Conservation (phyloP, 2,113 vertebrate genomes). For the Miniopterus natalensis region DNA sequence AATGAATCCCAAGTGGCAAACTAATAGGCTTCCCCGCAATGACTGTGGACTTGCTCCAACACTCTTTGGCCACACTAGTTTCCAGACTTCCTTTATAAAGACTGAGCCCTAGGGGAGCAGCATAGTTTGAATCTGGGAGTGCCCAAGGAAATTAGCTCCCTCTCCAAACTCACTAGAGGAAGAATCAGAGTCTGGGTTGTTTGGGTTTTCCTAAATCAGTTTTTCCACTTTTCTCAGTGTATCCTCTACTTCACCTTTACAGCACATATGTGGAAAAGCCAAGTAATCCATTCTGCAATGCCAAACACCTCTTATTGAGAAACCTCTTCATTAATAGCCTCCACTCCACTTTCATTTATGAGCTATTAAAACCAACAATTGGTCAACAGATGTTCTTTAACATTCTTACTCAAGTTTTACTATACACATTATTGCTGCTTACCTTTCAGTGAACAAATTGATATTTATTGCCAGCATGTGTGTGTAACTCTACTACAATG, state of each 20-base stretch:
- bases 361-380: background rate
- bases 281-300: background rate
- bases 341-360: background rate
- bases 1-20: background rate
- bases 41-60: background rate
- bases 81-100: background rate
- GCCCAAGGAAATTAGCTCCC: background rate
- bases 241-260: background rate
- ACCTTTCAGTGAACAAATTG: background rate
- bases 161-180: background rate
- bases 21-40: background rate
- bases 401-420: background rate
- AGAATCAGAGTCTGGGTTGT: background rate
- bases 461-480: background rate
- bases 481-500: background rate
- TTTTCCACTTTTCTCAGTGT: background rate
- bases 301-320: background rate
- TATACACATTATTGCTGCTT: background rate
- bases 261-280: background rate
- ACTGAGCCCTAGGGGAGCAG: background rate
- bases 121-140: background rate
- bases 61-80: background rate
- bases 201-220: background rate
- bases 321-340: background rate
- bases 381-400: background rate